Conservation (phyloP, 2,113 vertebrate genomes). For the Stegostoma tigrinum region DNA sequence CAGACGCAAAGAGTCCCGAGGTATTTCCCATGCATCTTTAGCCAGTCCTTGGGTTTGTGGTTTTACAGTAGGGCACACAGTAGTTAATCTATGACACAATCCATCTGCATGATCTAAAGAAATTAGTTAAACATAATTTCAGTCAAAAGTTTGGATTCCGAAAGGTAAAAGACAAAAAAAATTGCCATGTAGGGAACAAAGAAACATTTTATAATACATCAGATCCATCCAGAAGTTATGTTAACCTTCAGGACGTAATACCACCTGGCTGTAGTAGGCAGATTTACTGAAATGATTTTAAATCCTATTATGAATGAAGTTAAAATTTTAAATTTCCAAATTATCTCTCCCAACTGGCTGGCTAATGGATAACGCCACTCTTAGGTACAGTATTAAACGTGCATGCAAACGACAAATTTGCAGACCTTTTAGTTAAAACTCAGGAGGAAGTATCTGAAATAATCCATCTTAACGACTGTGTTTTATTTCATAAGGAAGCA, state of each 20-base stretch:
- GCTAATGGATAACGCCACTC: no score
- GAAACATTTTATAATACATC: background rate
- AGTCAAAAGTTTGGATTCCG: background rate
- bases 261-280: background rate
- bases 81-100: constrained; percentile 88
- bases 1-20: constrained; percentile 85
- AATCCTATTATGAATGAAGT: background rate
- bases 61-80: constrained; percentile 94
- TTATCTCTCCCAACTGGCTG: no score
- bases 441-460: no score
- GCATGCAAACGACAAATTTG: no score
- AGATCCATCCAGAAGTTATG: background rate
- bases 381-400: no score
- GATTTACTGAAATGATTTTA: background rate
- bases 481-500: no score
- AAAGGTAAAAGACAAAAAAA: background rate
- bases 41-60: constrained; percentile 96
- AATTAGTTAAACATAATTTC: constrained; percentile 42
- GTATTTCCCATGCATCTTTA: constrained; percentile 98
- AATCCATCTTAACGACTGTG: no score
- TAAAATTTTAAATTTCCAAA: background rate
- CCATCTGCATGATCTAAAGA: constrained; percentile 87
- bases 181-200: background rate
- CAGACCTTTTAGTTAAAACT: no score
- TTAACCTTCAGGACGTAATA: background rate